Conservation (phyloP, 1,140 invertebrate species). For the Theocolax elegans region DNA sequence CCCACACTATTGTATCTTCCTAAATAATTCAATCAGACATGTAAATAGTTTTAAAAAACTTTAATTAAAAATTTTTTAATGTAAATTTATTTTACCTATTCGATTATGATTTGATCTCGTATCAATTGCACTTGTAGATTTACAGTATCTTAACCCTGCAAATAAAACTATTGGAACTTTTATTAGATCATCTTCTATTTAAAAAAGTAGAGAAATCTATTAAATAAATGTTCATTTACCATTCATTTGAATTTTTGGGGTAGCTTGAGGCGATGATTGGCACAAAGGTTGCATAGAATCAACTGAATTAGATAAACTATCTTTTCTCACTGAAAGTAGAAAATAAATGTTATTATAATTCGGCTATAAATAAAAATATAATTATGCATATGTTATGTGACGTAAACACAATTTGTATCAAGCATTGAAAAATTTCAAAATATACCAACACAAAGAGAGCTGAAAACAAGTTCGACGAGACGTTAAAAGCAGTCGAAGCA, state of each 20-base stretch:
- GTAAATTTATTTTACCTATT: conserved; percentile 44
- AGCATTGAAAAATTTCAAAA: not conserved
- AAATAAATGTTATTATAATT: conserved; percentile 9
- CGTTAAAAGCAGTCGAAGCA: conserved; percentile 17
- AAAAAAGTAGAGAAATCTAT: too few relatives aligned
- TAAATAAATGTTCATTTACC: conserved; percentile 41
- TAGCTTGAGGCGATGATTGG: conserved; percentile 44
- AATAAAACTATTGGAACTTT: conserved; percentile 46
- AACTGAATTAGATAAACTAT: conserved; percentile 50
- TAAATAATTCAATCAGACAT: conserved; percentile 35
- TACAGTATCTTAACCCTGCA: conserved; percentile 53
- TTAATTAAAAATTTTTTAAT: not conserved
- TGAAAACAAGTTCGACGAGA: conserved; percentile 8
- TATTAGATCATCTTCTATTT: too few relatives aligned
- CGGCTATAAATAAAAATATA: not conserved
- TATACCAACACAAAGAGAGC: conserved; percentile 5
- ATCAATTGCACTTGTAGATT: conserved; percentile 56
- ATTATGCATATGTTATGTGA: not conserved
- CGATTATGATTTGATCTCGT: conserved; percentile 44
- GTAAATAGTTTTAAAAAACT: not conserved
- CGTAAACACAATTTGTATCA: not conserved
- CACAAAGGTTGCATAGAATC: conserved; percentile 54
- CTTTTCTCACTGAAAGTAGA: conserved; percentile 54
- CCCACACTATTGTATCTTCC: conserved; percentile 49
- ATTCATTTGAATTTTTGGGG: conserved; percentile 45